Percentiles rank a stretch among this genome's conserved stretches.
Conservation (phyloP, 2,888 invertebrate genomes). For the Liopterus haemorrhoidalis region DNA sequence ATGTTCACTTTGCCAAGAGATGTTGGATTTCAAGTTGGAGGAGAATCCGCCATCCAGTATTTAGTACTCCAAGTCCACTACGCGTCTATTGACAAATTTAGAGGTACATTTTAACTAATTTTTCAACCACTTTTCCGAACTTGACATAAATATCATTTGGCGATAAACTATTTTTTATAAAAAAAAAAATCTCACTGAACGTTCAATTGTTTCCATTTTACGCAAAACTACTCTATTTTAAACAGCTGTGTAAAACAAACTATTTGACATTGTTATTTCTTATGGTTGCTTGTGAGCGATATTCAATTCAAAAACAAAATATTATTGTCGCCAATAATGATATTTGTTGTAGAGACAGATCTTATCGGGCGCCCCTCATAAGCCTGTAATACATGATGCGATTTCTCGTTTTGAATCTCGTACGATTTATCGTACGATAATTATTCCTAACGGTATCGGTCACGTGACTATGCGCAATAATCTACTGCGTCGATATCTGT, state of each 20-base stretch:
- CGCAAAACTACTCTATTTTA: constrained; percentile 2
- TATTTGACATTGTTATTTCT: neutral
- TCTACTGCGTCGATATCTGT: too few species aligned
- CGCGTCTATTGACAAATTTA: constrained; percentile 57
- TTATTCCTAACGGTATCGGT: too few species aligned
- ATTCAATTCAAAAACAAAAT: too few species aligned
- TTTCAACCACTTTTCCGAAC: neutral
- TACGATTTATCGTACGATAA: too few species aligned
- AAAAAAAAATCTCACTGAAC: neutral
- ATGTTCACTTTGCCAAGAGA: constrained; percentile 70
- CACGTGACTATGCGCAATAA: too few species aligned
- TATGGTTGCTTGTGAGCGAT: too few species aligned
- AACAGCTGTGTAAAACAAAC: neutral
- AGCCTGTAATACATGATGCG: too few species aligned
- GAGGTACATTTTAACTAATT: constrained; percentile 44
- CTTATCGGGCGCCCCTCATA: too few species aligned
- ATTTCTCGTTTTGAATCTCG: too few species aligned
- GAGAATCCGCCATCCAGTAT: constrained; percentile 74
- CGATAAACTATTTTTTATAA: too few species aligned
- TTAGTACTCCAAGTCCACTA: constrained; percentile 93
- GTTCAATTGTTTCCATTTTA: neutral
- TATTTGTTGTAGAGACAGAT: too few species aligned
- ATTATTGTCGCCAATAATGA: too few species aligned
- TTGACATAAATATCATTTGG: neutral
- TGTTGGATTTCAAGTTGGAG: constrained; percentile 90